A percentile compares a stretch with the other conserved stretches of the same genome.
Evolutionary conservation across 2,113 vertebrate species (phyloP).

Genomic region (Aramus guarauna): DNA sequence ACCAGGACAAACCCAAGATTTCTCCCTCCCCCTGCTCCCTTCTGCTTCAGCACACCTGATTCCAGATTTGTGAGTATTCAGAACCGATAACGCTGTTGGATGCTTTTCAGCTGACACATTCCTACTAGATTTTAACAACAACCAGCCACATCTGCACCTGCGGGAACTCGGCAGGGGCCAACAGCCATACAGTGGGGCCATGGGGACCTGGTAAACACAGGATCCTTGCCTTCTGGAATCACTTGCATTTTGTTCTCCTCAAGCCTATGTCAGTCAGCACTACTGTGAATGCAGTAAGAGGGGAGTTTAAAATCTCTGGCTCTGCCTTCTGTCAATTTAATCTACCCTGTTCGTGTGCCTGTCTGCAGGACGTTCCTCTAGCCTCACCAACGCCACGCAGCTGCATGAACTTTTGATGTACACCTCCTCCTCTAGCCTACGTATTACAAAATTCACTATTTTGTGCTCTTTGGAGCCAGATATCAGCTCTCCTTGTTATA

Average conservation of each 20-base stretch:
- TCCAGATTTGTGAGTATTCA: background rate
- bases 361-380: background rate
- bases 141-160: background rate
- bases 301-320: background rate
- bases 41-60: background rate
- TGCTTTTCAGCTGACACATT: background rate
- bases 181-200: background rate
- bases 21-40: background rate
- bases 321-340: background rate
- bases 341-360: accelerated
- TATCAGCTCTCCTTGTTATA: background rate
- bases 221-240: background rate
- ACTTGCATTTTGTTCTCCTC: background rate
- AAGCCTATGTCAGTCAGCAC: accelerated
- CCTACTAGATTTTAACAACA: background rate
- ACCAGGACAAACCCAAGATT: background rate
- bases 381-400: background rate
- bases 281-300: accelerated
- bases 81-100: accelerated
- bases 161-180: background rate
- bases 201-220: accelerated
- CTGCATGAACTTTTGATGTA: background rate
- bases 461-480: background rate
- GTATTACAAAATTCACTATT: background rate
- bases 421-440: background rate